Base-by-base conservation (phyloP, 2,797 vertebrate genomes). In the Syngnathus acus region DNA sequence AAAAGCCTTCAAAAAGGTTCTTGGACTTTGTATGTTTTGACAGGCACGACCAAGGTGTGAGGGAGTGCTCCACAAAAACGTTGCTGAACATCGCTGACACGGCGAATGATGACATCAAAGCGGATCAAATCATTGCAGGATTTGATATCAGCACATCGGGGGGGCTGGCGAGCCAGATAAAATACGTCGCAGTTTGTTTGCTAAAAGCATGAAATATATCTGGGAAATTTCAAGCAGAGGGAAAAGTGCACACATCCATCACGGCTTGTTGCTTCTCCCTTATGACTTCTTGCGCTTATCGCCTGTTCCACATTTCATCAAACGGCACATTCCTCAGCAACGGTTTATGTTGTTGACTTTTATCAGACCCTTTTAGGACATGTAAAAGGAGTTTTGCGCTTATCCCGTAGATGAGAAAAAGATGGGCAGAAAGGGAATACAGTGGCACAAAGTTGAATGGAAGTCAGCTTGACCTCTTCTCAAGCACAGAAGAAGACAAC, bases 181-280 rank as follows among this genome's bases (percentile, higher is more conserved):
- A 59, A 59, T n/a, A 59, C 16, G 37, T 8, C 32, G 32, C 40
- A 62, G 60, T 62, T 62, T 62, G 60, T 45, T 62, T 62, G 40
- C 11, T 45, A 23, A 62, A 62, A 62, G 40, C 60, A 62, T 62
- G 60, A 45, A 62, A 60, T 68, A 67, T 67, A 69, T 73, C 39
- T 60, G 60, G 60, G 60, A 62, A 62, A 23, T 43, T 62, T 62
- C 40, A 45, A 45, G 60, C 37, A 6, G 14, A 16, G 13, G 55
- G 55, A 17, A 58, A 37, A 38, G 32, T 13, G 21, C 10, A 42
- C 42, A 62, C 60, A 62, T 62, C 42, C 40, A 62, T 62, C 40
- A 62, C 21, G 42, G 6, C 40, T 43, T 45, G 60, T 45, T 45
- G 40, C 40, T 23, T 62, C 40, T 45, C 60, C 60, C 40, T 45